Conservation (phyloP, 2,797 vertebrate species). For the Morus bassanus region DNA sequence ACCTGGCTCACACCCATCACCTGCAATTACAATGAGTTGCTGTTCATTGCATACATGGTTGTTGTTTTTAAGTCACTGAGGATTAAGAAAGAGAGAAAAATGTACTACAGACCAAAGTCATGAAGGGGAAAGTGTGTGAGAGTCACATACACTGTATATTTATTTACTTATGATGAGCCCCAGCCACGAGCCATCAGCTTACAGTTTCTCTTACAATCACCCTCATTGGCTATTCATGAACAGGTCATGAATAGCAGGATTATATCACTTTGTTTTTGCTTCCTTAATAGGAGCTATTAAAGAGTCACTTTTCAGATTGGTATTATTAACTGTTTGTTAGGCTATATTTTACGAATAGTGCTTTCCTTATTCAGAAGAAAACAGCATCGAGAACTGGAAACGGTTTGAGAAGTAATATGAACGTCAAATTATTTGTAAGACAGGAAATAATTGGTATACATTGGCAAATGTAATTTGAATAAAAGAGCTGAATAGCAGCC, state of each 20-base stretch:
- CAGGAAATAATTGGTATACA: slow-evolving; percentile 33
- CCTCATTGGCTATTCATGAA: slow-evolving; percentile 54
- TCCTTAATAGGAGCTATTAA: slow-evolving; percentile 60
- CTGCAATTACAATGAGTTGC: slow-evolving; percentile 49
- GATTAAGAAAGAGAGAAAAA: slow-evolving; percentile 66
- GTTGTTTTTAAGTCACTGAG: slow-evolving; percentile 62
- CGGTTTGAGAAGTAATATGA: slow-evolving; percentile 20
- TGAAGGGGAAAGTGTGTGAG: slow-evolving; percentile 56
- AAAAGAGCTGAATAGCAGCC: not conserved
- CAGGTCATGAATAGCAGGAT: slow-evolving; percentile 22
- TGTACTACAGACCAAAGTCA: slow-evolving; percentile 39
- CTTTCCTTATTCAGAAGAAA: slow-evolving; percentile 37
- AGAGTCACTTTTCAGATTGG: slow-evolving; percentile 50
- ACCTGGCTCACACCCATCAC: slow-evolving; percentile 36
- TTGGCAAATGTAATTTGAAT: slow-evolving; percentile 18
- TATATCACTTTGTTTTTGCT: slow-evolving; percentile 62
- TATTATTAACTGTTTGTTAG: slow-evolving; percentile 57
- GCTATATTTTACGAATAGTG: slow-evolving; percentile 42
- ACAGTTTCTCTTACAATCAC: slow-evolving; percentile 39
- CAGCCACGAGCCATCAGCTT: slow-evolving; percentile 45
- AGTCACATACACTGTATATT: slow-evolving; percentile 52
- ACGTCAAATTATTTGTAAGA: slow-evolving; percentile 42
- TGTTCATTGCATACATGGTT: slow-evolving; percentile 42
- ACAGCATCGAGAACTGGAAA: slow-evolving; percentile 1
- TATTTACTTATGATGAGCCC: slow-evolving; percentile 57